These are phyloP conservation scores for Chaetorhynchus papuensis DNA, from an alignment of 2,113 vertebrate species.

Conservation along the genomic window DNA sequence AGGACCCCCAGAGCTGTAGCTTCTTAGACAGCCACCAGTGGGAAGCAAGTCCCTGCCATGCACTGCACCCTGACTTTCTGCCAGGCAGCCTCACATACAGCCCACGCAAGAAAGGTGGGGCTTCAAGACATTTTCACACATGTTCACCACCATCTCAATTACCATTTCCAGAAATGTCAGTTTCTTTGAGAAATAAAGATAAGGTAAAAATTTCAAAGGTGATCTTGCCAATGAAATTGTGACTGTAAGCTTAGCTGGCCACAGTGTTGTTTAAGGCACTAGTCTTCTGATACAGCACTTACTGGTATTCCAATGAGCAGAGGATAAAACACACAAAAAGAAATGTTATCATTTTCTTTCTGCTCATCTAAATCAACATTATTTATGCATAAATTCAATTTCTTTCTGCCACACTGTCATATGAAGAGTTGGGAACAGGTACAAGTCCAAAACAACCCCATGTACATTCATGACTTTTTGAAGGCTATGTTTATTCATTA, in stretches of 20 bases:
- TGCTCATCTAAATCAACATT: not conserved
- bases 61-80: not conserved
- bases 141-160: not conserved
- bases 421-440: not conserved
- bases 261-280: not conserved
- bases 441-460: not conserved
- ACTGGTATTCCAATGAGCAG: not conserved
- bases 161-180: not conserved
- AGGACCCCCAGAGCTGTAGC: not conserved
- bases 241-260: not conserved
- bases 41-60: not conserved
- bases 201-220: not conserved
- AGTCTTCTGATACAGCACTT: not conserved
- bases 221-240: not conserved
- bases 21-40: not conserved
- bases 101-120: not conserved
- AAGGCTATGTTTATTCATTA: not conserved
- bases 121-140: not conserved
- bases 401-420: not conserved
- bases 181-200: not conserved
- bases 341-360: not conserved
- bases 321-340: not conserved
- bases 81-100: not conserved
- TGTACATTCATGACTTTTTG: not conserved
- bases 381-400: not conserved